These are phyloP conservation scores for Camptogramma bilineatum DNA, from an alignment of 2,888 invertebrate species.

Conservation along the genomic window DNA sequence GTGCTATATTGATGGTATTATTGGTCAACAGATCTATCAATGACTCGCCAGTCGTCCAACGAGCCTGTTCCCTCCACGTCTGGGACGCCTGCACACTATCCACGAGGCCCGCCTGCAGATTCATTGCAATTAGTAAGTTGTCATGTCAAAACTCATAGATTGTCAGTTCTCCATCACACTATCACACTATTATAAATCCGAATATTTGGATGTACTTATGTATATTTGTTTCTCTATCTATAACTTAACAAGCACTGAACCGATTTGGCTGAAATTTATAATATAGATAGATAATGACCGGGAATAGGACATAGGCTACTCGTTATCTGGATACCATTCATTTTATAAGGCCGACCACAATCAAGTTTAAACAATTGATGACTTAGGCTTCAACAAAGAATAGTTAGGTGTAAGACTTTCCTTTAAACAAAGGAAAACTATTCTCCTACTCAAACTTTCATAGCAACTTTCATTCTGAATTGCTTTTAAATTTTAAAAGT, in stretches of 20 bases:
- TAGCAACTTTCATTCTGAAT: slow-evolving; percentile 7
- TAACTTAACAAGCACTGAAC: no score
- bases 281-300: no score
- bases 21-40: slow-evolving; percentile 67
- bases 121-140: slow-evolving; percentile 65
- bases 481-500: slow-evolving; percentile 4
- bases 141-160: neutral
- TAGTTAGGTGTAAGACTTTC: neutral
- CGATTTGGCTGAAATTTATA: no score
- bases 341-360: no score
- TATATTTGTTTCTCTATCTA: no score
- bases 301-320: no score
- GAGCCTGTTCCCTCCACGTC: slow-evolving; percentile 80
- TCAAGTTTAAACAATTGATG: no score
- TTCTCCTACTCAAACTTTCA: neutral
- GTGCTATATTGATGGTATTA: neutral
- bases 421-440: neutral
- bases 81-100: slow-evolving; percentile 73
- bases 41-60: slow-evolving; percentile 72
- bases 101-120: slow-evolving; percentile 66
- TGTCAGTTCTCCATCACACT: no score
- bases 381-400: no score
- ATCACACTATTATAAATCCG: no score
- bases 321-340: no score
- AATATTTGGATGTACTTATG: no score